Base-by-base conservation (phyloP, 2,113 vertebrate genomes). In the Gymnarchus niloticus region DNA sequence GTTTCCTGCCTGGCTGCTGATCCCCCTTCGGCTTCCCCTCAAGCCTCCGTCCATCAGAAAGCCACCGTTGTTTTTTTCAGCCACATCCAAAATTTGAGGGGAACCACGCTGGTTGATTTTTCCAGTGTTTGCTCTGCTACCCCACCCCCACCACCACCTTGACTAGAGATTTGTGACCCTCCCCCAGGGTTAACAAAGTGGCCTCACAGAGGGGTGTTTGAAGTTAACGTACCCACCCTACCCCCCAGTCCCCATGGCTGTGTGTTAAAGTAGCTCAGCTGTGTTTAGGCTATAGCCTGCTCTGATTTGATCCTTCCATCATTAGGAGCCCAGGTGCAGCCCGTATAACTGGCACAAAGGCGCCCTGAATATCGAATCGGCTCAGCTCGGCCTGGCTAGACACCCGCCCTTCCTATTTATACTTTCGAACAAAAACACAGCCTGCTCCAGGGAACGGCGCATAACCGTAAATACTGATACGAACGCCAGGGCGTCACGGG, bases 1-100 rank as follows among this genome's bases (percentile, higher is more conserved):
- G 83, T 90, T 91, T 89, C 88, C 88, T 89, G 84, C 56, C 69
- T 69, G 86, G 69, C 59, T 85, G 83, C 28, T 25, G 14, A 76
- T 77, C 86, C 85, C 85, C 87, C 54, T 25, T 19, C 14, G 52
- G 84, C 82, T 19, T 83, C 78, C 87, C 57, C 73, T 12, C 14
- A 80, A 21, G 12, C 78, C n/a, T 10, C 49, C 23, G 23, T 44
- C 57, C 83, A 2, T 12, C 76, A 28, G 9, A 46, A 69, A n/a
- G 33, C 23, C 49, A 12, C 73, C 44, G 37, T 78, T 44, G 44
- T 46, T 14, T 14, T 46, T 23, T 46, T 59, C 65, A 69, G 65
- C 28, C 28, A 10, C 19, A 33, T 69, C 65, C 41, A 33, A 73
- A 48, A 41, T 80, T 80, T 80, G 23, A 37, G 76, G 44, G 46